Evolutionary conservation across 2,797 vertebrate genomes (phyloP), one percentile per base, ranked within the genome.

Genomic region (Cossypha polioptera): DNA sequence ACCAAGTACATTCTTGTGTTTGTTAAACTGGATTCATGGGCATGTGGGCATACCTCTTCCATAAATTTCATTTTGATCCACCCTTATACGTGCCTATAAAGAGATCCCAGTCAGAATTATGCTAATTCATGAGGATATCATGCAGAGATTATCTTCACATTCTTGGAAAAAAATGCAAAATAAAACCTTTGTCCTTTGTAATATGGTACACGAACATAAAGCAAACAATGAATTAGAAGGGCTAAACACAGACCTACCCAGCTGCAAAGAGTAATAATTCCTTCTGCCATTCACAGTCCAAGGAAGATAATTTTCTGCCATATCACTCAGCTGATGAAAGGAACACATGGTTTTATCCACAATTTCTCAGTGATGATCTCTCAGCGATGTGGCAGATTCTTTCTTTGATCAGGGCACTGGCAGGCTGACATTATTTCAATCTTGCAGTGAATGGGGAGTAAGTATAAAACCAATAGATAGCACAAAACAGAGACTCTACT

Each of bases 41-140:
- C 5, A 1, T 2, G 0, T 6, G 20, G 40, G 4, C 2, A 0
- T 18, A 29, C 17, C 35, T 74, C 48, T 50, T 45, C 35, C 33
- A 25, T 15, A 85, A 73, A 79, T n/a, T 73, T 85, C 3, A 18
- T 48, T 84, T 85, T 66, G 66, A 53, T 28, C 18, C 21, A 59
- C 59, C 20, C 20, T 58, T 33, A 42, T 10, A 42, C 2, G 2
- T 21, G 18, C 26, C 48, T 82, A 73, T 33, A 79, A 87, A 67
- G n/a, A 77, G 22, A 87, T 47, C 22, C 13, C 43, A 47, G 29
- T 26, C 45, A 55, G 21, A 45, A 35, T 69, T 47, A 73, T 6
- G 16, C 13, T 86, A n/a, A 45, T n/a, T 48, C 67, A 58, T 22
- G 5, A 85, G 45, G 15, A 28, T 0, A 3, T 63, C 45, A 47